Evolutionary conservation across 2,113 vertebrate genomes (phyloP).

Genomic region (Perca fluviatilis): DNA sequence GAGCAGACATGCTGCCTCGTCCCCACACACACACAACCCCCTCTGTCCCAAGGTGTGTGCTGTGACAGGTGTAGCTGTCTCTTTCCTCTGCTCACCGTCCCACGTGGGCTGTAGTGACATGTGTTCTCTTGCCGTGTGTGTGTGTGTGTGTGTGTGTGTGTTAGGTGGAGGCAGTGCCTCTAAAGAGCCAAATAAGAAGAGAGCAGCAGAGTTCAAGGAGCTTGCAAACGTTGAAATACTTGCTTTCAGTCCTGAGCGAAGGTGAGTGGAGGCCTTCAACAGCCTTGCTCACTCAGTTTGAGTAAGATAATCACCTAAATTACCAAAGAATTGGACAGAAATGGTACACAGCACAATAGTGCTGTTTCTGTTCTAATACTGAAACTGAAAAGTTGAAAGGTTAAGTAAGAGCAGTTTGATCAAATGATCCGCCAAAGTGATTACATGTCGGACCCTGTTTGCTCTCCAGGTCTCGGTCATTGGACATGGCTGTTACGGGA

Average conservation of each 20-base stretch:
- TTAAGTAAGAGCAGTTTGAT: background rate
- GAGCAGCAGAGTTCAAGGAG: conserved; percentile 60
- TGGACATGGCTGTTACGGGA: conserved; percentile 85
- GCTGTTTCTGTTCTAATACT: background rate
- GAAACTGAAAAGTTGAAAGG: background rate
- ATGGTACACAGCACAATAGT: background rate
- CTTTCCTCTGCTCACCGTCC: conserved; percentile 77
- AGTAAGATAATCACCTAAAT: background rate
- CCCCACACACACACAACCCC: background rate
- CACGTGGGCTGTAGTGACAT: conserved; percentile 83
- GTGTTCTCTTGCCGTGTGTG: conserved; percentile 72
- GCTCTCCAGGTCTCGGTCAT: conserved; percentile 87
- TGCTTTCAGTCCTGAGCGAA: conserved; percentile 88
- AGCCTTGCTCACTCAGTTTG: background rate
- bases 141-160: conserved; percentile 25
- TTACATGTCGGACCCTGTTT: background rate
- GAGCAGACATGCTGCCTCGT: conserved; percentile 28
- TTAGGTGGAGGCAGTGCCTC: conserved; percentile 70
- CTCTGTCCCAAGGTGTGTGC: conserved; percentile 72
- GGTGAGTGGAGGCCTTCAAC: conserved; percentile 81
- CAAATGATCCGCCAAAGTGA: background rate
- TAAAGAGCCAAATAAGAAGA: conserved; percentile 80
- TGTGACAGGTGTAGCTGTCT: conserved; percentile 85
- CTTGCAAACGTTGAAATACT: conserved; percentile 74
- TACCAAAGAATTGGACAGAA: background rate